These are phyloP conservation scores for Graphium colonna DNA, from an alignment of 2,888 invertebrate genomes.

Conservation along the genomic window DNA sequence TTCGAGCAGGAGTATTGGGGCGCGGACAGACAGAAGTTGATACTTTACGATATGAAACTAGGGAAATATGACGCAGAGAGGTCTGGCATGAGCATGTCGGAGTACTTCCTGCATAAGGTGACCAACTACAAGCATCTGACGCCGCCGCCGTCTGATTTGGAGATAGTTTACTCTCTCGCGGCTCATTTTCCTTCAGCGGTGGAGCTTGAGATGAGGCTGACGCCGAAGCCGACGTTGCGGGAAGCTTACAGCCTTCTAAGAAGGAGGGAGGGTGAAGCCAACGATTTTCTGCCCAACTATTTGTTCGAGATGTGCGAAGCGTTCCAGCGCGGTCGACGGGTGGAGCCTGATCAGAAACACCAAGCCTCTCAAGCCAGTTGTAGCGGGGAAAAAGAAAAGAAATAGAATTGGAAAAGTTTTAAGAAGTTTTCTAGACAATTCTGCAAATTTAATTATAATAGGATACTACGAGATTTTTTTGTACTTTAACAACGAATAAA, in stretches of 20 bases:
- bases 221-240: constrained; percentile 69
- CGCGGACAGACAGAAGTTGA: constrained; percentile 64
- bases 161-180: constrained; percentile 70
- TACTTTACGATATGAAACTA: constrained; percentile 68
- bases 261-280: constrained; percentile 65
- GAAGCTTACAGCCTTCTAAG: constrained; percentile 70
- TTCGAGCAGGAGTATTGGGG: constrained; percentile 75
- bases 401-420: constrained; percentile 27
- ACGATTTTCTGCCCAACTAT: constrained; percentile 71
- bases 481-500: background rate
- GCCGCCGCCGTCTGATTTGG: constrained; percentile 71
- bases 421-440: background rate
- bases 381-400: constrained; percentile 42
- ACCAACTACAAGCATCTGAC: constrained; percentile 67
- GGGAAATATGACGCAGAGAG: constrained; percentile 65
- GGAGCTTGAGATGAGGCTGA: constrained; percentile 67
- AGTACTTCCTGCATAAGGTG: constrained; percentile 72
- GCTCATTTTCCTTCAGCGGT: constrained; percentile 72
- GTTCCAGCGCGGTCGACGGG: constrained; percentile 61
- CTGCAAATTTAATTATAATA: background rate
- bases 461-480: background rate
- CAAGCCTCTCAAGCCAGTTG: constrained; percentile 44
- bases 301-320: constrained; percentile 75
- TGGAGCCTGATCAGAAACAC: constrained; percentile 54
- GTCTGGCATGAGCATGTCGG: constrained; percentile 65